phyloP scores from a whole-genome alignment of 2,113 vertebrate species.

The Brachypteracias leptosomus region DNA sequence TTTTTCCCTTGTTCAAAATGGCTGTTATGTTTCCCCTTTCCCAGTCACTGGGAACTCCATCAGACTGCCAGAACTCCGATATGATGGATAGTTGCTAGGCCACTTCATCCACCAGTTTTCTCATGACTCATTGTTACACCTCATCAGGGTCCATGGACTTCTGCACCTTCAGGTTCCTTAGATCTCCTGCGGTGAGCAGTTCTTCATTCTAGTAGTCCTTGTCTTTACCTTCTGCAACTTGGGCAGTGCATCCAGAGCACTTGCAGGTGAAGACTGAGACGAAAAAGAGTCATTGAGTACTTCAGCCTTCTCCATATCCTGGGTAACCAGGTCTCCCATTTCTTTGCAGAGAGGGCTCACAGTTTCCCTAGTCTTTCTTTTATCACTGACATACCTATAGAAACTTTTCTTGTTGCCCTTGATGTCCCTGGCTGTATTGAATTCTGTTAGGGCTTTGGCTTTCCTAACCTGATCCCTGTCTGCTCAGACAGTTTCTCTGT shows the following conservation, averaged over 20 bases:
- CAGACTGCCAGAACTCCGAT: background rate
- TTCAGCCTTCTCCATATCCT: background rate
- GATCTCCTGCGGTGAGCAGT: background rate
- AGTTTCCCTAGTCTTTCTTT: background rate
- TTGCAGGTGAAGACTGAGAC: background rate
- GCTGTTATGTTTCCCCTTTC: background rate
- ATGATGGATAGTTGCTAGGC: background rate
- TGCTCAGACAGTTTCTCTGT: background rate
- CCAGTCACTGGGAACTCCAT: background rate
- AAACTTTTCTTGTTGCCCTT: background rate
- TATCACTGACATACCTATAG: background rate
- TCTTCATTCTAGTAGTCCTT: background rate
- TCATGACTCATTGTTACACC: background rate
- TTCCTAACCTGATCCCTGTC: background rate
- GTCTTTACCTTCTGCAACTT: background rate
- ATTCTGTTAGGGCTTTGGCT: background rate
- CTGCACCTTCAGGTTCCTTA: background rate
- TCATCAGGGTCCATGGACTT: background rate
- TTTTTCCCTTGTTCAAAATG: background rate
- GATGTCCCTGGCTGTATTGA: background rate
- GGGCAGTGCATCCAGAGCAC: background rate
- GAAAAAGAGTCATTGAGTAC: background rate
- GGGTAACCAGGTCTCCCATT: background rate
- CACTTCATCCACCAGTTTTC: background rate
- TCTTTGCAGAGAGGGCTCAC: background rate